These are phyloP conservation scores for Eristalis pertinax DNA, from an alignment of 2,888 invertebrate genomes.

Conservation along the genomic window DNA sequence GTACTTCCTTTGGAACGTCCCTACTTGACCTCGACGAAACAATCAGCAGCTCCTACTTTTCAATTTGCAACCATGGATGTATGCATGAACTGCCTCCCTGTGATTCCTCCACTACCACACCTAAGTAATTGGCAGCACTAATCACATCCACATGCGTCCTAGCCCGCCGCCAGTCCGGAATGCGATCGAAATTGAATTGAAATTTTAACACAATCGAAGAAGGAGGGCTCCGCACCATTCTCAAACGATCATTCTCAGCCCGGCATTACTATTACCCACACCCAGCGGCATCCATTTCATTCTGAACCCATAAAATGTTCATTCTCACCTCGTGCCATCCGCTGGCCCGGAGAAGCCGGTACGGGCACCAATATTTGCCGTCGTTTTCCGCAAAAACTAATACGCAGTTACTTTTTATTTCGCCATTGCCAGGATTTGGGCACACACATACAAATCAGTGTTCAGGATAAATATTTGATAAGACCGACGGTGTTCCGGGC, in stretches of 20 bases:
- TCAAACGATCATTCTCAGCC: too few species aligned
- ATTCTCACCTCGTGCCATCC: background rate
- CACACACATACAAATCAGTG: conserved; percentile 32
- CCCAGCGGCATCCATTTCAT: conserved; percentile 9
- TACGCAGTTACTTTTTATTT: conserved; percentile 47
- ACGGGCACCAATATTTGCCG: conserved; percentile 14
- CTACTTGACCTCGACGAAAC: too few species aligned
- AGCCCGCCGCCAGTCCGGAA: background rate
- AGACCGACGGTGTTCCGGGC: conserved; percentile 31
- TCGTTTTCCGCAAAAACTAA: conserved; percentile 18
- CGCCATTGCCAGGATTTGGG: background rate
- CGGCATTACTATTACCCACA: background rate
- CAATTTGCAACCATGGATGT: too few species aligned
- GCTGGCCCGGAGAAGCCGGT: background rate
- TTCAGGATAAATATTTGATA: conserved; percentile 58
- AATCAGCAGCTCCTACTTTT: too few species aligned
- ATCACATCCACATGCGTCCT: background rate
- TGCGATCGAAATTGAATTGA: background rate
- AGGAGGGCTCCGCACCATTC: too few species aligned
- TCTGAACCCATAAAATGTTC: background rate
- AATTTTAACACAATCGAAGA: background rate
- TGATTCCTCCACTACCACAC: background rate
- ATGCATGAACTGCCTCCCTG: too few species aligned
- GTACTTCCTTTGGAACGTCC: too few species aligned
- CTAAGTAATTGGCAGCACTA: background rate